phyloP scores from a whole-genome alignment of 1,140 invertebrate species.

The Alviniconcha marisindica region DNA sequence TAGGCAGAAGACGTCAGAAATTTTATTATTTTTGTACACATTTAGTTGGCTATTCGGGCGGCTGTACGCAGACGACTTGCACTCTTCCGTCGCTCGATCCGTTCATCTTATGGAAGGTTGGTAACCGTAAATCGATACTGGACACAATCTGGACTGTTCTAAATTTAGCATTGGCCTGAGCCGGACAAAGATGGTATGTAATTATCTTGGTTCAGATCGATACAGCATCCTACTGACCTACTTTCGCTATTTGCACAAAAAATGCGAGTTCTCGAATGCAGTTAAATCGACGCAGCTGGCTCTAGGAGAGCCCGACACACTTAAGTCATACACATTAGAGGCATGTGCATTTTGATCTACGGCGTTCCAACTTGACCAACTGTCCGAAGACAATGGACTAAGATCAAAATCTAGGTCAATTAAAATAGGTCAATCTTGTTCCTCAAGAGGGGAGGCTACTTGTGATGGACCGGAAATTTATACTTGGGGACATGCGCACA shows the following conservation, averaged over 20 bases:
- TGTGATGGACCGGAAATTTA: conserved; percentile 33
- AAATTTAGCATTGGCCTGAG: conserved; percentile 23
- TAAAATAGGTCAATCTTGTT: neutral
- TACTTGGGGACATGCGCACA: conserved; percentile 41
- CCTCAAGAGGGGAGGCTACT: conserved; percentile 26
- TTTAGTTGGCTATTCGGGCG: neutral
- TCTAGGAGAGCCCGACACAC: too few relatives aligned
- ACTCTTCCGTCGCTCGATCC: neutral
- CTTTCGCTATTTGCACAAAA: neutral
- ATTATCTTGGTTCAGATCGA: conserved; percentile 5
- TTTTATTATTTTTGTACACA: neutral
- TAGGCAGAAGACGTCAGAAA: neutral
- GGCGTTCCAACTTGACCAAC: neutral
- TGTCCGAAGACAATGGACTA: neutral
- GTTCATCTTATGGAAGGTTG: neutral
- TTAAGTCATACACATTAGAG: too few relatives aligned
- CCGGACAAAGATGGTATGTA: conserved; percentile 20
- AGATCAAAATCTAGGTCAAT: neutral
- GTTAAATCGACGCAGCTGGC: neutral
- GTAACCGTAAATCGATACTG: conserved; percentile 4
- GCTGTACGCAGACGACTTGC: neutral
- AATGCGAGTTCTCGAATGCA: neutral
- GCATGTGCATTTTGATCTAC: conserved; percentile 7
- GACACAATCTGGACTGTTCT: neutral
- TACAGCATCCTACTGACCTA: conserved; percentile 7